These are phyloP conservation scores for Lordiphosa andalusiaca DNA, from an alignment of 2,888 invertebrate genomes.

Conservation along the genomic window DNA sequence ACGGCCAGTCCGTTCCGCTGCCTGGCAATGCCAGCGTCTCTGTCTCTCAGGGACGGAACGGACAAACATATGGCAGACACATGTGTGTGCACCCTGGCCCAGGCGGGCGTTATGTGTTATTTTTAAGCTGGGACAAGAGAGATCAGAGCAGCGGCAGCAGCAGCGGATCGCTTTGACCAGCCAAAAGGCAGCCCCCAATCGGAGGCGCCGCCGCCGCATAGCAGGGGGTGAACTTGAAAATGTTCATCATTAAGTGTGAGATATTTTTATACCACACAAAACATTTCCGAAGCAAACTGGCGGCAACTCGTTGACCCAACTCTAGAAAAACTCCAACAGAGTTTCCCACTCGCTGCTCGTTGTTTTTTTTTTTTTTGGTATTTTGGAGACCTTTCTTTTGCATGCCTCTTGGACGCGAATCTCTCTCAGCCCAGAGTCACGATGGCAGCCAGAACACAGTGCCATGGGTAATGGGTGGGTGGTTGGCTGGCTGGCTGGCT, in stretches of 20 bases:
- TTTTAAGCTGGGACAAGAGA: constrained; percentile 47
- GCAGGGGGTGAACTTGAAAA: constrained; percentile 72
- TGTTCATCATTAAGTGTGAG: constrained; percentile 44
- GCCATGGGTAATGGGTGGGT: too few relatives aligned
- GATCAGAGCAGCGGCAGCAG: constrained; percentile 31
- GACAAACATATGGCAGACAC: constrained; percentile 72
- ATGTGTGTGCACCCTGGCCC: constrained; percentile 40
- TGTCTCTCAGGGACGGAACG: constrained; percentile 50
- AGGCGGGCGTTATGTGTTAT: constrained; percentile 60
- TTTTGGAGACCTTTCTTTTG: too few relatives aligned
- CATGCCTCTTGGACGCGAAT: too few relatives aligned
- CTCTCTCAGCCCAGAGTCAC: background rate
- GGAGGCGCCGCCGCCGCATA: constrained; percentile 20
- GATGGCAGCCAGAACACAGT: too few relatives aligned
- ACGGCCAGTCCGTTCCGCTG: constrained; percentile 48
- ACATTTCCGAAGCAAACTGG: too few relatives aligned
- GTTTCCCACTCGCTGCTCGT: too few relatives aligned
- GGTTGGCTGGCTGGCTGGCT: background rate
- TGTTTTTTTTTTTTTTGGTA: too few relatives aligned
- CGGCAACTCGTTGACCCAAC: too few relatives aligned
- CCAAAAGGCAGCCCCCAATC: constrained; percentile 1
- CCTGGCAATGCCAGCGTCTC: constrained; percentile 35
- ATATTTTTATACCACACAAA: constrained; percentile 41
- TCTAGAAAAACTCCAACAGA: too few relatives aligned
- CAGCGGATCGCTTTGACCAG: constrained; percentile 13